phyloP scores from a whole-genome alignment of 35 echinoderm and acorn worm genomes.

The Lytechinus pictus region DNA sequence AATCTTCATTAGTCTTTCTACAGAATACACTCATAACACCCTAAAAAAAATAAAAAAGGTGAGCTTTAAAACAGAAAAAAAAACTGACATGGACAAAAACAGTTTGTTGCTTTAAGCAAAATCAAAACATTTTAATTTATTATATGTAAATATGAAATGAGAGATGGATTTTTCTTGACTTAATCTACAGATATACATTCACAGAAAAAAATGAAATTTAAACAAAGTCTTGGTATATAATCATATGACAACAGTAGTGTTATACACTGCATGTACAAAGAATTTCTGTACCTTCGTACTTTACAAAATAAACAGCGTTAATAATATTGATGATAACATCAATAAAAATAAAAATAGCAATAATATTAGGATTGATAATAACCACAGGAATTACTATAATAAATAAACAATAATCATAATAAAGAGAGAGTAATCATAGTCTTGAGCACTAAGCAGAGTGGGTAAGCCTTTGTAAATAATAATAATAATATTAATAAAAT shows the following conservation, averaged over 20 bases:
- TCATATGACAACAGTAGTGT: not conserved
- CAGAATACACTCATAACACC: too few relatives aligned
- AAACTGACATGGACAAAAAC: not conserved
- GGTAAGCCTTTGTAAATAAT: too few relatives aligned
- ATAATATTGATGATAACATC: too few relatives aligned
- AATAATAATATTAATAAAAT: not conserved
- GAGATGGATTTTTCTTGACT: not conserved
- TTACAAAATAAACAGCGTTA: not conserved
- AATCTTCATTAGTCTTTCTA: too few relatives aligned
- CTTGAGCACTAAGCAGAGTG: too few relatives aligned
- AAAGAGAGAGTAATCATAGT: too few relatives aligned
- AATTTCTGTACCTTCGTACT: not conserved
- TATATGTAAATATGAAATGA: constrained; percentile 6
- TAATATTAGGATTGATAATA: too few relatives aligned
- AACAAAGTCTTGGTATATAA: not conserved
- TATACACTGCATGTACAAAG: not conserved
- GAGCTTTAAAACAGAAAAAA: not conserved
- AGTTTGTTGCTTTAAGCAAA: not conserved
- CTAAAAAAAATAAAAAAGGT: too few relatives aligned
- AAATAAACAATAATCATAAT: too few relatives aligned
- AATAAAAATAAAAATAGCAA: too few relatives aligned
- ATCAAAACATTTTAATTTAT: constrained; percentile 14
- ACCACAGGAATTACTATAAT: too few relatives aligned
- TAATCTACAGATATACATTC: not conserved
- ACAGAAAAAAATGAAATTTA: not conserved